phyloP scores from a whole-genome alignment of 2,888 invertebrate species.

The Diplazon laetatorius region DNA sequence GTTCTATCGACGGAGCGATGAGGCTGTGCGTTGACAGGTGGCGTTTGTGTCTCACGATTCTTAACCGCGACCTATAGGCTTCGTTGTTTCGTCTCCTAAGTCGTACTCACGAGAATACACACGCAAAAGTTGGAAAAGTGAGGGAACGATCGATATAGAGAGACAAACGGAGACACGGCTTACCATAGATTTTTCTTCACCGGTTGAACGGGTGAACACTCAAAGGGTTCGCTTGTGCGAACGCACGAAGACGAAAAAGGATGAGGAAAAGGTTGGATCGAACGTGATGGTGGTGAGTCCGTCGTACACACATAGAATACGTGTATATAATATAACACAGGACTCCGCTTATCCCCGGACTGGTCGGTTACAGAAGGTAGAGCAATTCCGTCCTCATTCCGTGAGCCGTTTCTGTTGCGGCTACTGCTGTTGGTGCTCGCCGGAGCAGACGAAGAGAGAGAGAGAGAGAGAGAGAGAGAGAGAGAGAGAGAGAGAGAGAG shows the following conservation, averaged over 20 bases:
- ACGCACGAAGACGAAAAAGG: conserved; percentile 41
- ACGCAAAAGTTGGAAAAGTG: conserved; percentile 33
- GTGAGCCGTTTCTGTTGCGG: conserved; percentile 61
- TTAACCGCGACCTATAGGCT: conserved; percentile 59
- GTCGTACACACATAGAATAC: not conserved
- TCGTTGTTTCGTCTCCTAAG: no score
- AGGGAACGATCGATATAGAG: conserved; percentile 6
- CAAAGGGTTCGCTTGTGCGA: conserved; percentile 34
- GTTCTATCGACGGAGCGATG: conserved; percentile 47
- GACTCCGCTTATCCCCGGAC: conserved; percentile 24
- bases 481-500: no score
- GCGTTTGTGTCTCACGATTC: conserved; percentile 53
- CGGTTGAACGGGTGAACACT: conserved; percentile 48
- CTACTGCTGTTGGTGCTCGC: conserved; percentile 43
- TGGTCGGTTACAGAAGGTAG: conserved; percentile 64
- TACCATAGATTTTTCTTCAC: conserved; percentile 55
- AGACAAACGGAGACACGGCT: conserved; percentile 26
- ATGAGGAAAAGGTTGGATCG: conserved; percentile 41
- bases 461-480: no score
- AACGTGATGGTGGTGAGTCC: conserved; percentile 14
- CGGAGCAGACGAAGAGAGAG: no score
- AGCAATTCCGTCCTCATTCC: conserved; percentile 79
- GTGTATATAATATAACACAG: not conserved
- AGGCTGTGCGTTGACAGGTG: conserved; percentile 58
- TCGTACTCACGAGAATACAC: conserved; percentile 30